These are phyloP conservation scores for Boloria selene DNA, from an alignment of 2,888 invertebrate genomes.

Conservation along the genomic window DNA sequence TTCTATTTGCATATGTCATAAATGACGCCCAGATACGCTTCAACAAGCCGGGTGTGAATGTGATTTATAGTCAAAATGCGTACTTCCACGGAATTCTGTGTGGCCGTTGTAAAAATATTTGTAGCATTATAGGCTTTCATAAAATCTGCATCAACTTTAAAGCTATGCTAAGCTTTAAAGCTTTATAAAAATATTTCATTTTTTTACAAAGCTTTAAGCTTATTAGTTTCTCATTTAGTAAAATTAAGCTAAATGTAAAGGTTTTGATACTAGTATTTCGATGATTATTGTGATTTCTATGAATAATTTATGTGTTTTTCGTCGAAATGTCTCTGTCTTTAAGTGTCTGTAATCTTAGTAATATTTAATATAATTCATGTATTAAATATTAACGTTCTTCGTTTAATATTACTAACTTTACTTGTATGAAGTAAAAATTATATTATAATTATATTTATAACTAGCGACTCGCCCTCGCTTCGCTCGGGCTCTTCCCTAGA, in stretches of 20 bases:
- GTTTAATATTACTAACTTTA: background rate
- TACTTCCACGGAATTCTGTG: conserved; percentile 27
- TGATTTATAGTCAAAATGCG: conserved; percentile 37
- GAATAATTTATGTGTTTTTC: too few species aligned
- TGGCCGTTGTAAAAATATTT: conserved; percentile 21
- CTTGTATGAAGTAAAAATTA: background rate
- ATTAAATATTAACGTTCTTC: too few species aligned
- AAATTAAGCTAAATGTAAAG: background rate
- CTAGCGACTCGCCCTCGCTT: too few species aligned
- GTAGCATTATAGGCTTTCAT: conserved; percentile 17
- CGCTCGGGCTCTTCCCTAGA: too few species aligned
- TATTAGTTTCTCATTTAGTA: conserved; percentile 2
- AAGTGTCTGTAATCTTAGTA: too few species aligned
- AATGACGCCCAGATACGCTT: conserved; percentile 43
- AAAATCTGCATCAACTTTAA: conserved; percentile 12
- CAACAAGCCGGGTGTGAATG: conserved; percentile 30
- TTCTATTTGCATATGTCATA: conserved; percentile 51
- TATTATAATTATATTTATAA: too few species aligned
- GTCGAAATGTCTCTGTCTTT: too few species aligned
- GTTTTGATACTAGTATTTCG: too few species aligned
- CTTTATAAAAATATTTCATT: conserved; percentile 15
- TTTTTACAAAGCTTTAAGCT: conserved; percentile 6
- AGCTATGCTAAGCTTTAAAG: conserved; percentile 1
- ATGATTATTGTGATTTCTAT: too few species aligned
- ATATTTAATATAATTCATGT: too few species aligned